Evolutionary conservation across 2,797 vertebrate species (phyloP).

Genomic region (Anguilla obscura): DNA sequence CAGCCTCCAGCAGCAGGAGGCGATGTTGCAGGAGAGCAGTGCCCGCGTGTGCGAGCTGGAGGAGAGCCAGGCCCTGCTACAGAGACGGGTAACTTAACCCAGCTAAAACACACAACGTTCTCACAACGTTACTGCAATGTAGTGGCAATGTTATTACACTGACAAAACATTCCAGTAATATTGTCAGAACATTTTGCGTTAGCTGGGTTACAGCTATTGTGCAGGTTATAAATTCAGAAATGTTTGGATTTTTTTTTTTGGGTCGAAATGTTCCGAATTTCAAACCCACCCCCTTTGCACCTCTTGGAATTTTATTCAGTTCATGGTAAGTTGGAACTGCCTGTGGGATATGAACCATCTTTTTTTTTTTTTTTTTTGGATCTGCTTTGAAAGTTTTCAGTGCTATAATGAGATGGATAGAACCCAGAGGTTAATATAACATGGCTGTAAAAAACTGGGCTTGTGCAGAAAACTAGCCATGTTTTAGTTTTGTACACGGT

Average conservation of each 20-base stretch:
- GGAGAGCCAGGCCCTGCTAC: conserved; percentile 83
- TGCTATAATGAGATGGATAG: neutral
- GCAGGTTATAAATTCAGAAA: neutral
- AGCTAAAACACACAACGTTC: neutral
- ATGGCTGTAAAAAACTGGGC: neutral
- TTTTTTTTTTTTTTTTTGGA: neutral
- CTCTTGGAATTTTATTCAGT: neutral
- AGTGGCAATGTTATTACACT: neutral
- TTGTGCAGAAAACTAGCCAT: neutral
- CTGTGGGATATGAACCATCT: neutral
- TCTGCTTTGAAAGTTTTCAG: neutral
- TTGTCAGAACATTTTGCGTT: neutral
- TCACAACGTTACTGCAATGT: neutral
- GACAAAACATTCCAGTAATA: neutral
- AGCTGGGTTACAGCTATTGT: neutral
- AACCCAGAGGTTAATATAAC: neutral
- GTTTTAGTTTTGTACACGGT: neutral
- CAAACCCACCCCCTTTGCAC: neutral
- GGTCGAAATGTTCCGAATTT: neutral
- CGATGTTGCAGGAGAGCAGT: conserved; percentile 87
- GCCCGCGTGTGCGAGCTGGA: conserved; percentile 85
- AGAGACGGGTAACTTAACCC: conserved; percentile 74
- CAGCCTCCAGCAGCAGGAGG: conserved; percentile 83
- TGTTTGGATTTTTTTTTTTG: neutral
- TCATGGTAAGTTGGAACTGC: neutral